phyloP scores from a whole-genome alignment of 2,797 vertebrate genomes.

The Morelia viridis region DNA sequence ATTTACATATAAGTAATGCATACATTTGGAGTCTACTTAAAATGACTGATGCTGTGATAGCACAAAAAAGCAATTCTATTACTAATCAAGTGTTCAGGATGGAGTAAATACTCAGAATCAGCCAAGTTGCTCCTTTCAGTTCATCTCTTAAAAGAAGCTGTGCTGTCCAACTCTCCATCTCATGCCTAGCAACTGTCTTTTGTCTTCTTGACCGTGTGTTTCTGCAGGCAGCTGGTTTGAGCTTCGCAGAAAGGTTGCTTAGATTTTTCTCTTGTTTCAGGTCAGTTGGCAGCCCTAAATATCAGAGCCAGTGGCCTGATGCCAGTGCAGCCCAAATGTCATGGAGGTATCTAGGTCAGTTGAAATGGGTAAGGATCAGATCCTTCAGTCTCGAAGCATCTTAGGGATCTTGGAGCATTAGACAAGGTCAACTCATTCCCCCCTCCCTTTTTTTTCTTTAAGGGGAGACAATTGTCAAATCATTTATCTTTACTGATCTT shows the following conservation, averaged over 20 bases:
- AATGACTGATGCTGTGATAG: background rate
- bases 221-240: background rate
- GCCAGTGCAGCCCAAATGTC: background rate
- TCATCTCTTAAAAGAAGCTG: background rate
- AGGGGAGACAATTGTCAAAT: background rate
- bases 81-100: background rate
- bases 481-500: constrained; percentile 36
- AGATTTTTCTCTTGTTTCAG: background rate
- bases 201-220: background rate
- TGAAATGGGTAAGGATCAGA: background rate
- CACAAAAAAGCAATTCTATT: background rate
- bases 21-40: background rate
- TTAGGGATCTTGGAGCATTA: background rate
- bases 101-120: background rate
- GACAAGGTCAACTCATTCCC: background rate
- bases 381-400: background rate
- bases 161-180: background rate
- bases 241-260: background rate
- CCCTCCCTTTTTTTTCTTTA: background rate
- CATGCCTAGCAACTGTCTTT: background rate
- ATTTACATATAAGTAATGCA: background rate
- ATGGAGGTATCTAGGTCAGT: background rate
- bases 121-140: background rate
- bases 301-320: constrained; percentile 1
- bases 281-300: constrained; percentile 4